A percentile compares a stretch with the other conserved stretches of the same genome.
Conservation (phyloP, 2,888 invertebrate genomes). For the Lamellibrachia columna region DNA sequence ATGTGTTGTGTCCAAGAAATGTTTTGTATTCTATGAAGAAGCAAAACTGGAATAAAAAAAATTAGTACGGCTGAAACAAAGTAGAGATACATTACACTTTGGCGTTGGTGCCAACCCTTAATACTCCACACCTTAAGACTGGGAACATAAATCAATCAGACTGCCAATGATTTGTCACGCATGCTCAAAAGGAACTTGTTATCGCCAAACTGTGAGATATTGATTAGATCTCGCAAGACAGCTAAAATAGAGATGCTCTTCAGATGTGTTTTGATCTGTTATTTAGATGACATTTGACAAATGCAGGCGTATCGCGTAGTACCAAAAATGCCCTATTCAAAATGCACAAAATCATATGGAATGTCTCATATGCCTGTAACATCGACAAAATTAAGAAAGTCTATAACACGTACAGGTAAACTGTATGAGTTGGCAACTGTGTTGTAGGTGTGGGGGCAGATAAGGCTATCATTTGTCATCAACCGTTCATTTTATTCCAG, state of each 20-base stretch:
- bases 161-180: background rate
- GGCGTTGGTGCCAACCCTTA: too few relatives aligned
- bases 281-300: too few relatives aligned
- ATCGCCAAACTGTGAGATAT: background rate
- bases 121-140: too few relatives aligned
- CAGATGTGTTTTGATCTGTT: background rate
- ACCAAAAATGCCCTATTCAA: too few relatives aligned
- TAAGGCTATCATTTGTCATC: background rate
- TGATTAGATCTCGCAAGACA: background rate
- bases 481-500: conserved; percentile 38
- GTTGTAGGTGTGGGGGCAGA: background rate
- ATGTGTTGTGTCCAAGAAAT: too few relatives aligned
- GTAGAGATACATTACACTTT: too few relatives aligned
- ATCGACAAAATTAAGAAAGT: background rate
- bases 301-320: too few relatives aligned
- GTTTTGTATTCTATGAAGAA: too few relatives aligned
- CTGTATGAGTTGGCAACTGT: background rate
- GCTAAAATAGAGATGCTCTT: background rate
- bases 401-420: background rate
- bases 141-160: background rate
- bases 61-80: too few relatives aligned
- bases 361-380: too few relatives aligned
- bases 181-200: background rate
- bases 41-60: too few relatives aligned
- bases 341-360: too few relatives aligned